These are phyloP conservation scores for Escarpia spicata DNA, from an alignment of 2,888 invertebrate genomes.

Conservation along the genomic window DNA sequence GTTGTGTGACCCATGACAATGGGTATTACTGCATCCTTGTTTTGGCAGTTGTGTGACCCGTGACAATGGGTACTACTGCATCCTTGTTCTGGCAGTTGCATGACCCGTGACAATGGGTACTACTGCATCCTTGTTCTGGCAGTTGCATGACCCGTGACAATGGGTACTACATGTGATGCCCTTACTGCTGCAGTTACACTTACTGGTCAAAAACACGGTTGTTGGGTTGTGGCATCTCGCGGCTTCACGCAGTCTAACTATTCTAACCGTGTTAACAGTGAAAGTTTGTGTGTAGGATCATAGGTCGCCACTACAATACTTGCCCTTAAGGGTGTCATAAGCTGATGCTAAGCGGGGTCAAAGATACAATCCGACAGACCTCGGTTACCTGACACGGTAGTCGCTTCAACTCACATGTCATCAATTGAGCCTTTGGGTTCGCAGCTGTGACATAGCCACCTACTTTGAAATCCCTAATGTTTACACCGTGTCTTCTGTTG, in stretches of 20 bases:
- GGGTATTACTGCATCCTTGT: background rate
- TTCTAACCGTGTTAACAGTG: background rate
- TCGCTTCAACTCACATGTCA: conserved; percentile 8
- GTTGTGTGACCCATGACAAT: background rate
- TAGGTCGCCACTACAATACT: background rate
- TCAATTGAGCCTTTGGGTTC: background rate
- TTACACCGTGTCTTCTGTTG: background rate
- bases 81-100: background rate
- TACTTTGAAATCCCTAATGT: background rate
- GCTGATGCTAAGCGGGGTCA: background rate
- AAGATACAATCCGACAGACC: background rate
- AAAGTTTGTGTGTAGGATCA: background rate
- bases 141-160: background rate
- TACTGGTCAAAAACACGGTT: background rate
- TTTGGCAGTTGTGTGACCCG: background rate
- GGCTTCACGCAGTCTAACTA: background rate
- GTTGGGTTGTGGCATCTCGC: background rate
- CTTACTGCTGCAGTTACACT: background rate
- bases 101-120: conserved; percentile 6
- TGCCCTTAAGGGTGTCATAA: background rate
- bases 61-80: background rate
- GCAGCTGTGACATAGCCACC: background rate
- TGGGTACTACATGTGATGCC: background rate
- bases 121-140: background rate
- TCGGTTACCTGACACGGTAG: background rate